A percentile compares a stretch with the other conserved stretches of the same genome.
phyloP scores from a whole-genome alignment of 2,113 vertebrate genomes.

The Heterochromis multidens region DNA sequence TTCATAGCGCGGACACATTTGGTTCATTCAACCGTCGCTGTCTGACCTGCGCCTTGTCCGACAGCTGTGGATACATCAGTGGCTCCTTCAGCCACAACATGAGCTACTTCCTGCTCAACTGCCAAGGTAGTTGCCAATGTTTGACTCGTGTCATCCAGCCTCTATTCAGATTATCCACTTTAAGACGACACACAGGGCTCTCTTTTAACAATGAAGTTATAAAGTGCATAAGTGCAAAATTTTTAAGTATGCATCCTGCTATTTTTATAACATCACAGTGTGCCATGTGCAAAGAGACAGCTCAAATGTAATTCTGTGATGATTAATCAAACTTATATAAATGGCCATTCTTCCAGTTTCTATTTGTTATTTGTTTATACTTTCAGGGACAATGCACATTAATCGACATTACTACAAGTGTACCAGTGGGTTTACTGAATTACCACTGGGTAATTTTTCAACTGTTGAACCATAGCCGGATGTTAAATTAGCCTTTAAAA shows the following conservation, averaged over 20 bases:
- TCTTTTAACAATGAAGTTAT: not conserved
- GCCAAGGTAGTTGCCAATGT: constrained; percentile 81
- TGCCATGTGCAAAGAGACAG: not conserved
- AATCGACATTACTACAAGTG: not conserved
- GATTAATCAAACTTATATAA: not conserved
- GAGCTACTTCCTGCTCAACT: constrained; percentile 86
- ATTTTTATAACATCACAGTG: not conserved
- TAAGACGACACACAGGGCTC: not conserved
- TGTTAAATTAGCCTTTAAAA: not conserved
- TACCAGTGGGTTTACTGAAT: not conserved
- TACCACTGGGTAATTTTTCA: not conserved
- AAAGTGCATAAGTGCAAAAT: not conserved
- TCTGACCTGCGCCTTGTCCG: constrained; percentile 86
- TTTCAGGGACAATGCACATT: not conserved
- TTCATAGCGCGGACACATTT: constrained; percentile 85
- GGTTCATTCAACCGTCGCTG: constrained; percentile 90
- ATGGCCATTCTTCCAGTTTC: not conserved
- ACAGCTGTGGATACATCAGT: constrained; percentile 86
- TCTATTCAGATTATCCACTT: not conserved
- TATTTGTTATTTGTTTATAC: not conserved
- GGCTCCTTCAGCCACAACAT: constrained; percentile 86
- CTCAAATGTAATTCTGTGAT: not conserved
- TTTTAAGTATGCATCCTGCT: not conserved
- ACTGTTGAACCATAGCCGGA: not conserved
- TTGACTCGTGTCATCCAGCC: not conserved